Base-by-base conservation (phyloP, 2,113 vertebrate genomes). In the Circaetus cinerascens region DNA sequence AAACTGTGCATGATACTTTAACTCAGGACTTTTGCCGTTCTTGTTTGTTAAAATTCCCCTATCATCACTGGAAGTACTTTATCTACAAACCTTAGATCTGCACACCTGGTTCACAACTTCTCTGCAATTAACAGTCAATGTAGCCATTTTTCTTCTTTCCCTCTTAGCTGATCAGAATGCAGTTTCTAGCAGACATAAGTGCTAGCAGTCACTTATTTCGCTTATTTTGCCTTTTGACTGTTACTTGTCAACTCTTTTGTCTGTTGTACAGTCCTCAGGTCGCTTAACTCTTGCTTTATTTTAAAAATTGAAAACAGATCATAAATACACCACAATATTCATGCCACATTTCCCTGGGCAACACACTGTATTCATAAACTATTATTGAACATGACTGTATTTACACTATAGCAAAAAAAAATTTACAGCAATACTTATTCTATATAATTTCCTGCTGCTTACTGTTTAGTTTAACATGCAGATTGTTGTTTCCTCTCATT, bases 61-160 rank as follows among this genome's bases (percentile, higher is more conserved):
- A 1, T 43, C 23, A 43, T 32, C 79, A 38, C 6, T 48, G 15
- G 9, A 68, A 56, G 3, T 45, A 43, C 5, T 86, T 68, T 43
- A 17, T 36, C 34, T 51, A 21, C 7, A 66, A 64, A n/a, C 0
- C 82, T 90, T 69, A 22, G 13, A 80, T 88, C 1, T 2, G 3
- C 11, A 67, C 9, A 23, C 1, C 15, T 45, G 12, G 5, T 40
- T 69, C 19, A 48, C 7, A 86, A 23, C 5, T 62, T 13, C 57
- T 83, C 10, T 18, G 1, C 4, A 32, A 30, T 60, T 34, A 43
- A 34, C 2, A 26, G 10, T 53, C 0, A 0, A 36, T 40, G 6
- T 7, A 43, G 10, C 9, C 11, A 0, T 5, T 18, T 34, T 32
- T 76, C 76, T 43, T 29, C 16, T 59, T 83, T 34, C 55, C 22